These are phyloP conservation scores for Ursus arctos DNA, from an alignment of 2,113 vertebrate genomes.

Conservation along the genomic window DNA sequence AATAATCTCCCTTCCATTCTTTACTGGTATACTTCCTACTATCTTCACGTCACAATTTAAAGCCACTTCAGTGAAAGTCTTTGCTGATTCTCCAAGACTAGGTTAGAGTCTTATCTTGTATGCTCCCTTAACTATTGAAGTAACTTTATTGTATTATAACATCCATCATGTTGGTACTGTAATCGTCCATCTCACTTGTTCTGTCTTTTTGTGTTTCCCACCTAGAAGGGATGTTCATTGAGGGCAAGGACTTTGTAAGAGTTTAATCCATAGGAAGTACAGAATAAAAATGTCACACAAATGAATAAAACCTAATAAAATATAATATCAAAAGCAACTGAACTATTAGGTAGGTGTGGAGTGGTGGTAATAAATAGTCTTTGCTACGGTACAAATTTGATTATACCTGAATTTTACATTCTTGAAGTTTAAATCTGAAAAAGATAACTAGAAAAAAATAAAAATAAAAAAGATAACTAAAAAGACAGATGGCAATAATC, in stretches of 20 bases:
- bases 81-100: not conserved
- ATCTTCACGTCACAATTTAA: not conserved
- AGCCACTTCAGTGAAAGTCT: not conserved
- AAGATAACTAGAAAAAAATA: not conserved
- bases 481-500: constrained; percentile 5
- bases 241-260: not conserved
- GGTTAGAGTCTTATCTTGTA: not conserved
- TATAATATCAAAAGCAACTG: not conserved
- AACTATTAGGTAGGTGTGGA: not conserved
- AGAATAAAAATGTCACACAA: constrained; percentile 25
- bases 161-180: not conserved
- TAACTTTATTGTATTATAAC: not conserved
- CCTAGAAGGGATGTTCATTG: not conserved
- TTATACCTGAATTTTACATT: not conserved
- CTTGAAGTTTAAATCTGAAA: constrained; percentile 9
- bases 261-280: not conserved
- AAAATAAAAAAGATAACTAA: not conserved
- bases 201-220: not conserved
- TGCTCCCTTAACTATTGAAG: not conserved
- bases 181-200: not conserved
- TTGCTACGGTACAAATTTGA: not conserved
- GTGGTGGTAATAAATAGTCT: not conserved
- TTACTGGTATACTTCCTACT: not conserved
- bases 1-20: not conserved
- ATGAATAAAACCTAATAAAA: constrained; percentile 20